Evolutionary conservation across 1,140 invertebrate species (phyloP).

Genomic region (Augochlora pura): DNA sequence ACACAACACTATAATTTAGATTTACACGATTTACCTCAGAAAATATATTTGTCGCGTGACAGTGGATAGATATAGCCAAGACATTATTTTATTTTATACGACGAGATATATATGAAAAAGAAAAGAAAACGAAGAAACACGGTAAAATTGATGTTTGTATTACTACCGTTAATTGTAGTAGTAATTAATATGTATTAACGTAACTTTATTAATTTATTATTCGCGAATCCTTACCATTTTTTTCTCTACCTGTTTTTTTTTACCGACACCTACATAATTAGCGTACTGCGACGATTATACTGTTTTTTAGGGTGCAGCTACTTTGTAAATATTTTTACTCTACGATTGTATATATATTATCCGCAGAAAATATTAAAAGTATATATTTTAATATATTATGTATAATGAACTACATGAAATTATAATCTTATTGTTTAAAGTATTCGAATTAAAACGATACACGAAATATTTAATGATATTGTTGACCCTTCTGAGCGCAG

Average conservation of each 20-base stretch:
- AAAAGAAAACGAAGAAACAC: slow-evolving; percentile 42
- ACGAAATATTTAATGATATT: slow-evolving; percentile 79
- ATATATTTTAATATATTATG: slow-evolving; percentile 80
- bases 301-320: slow-evolving; percentile 73
- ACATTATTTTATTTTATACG: slow-evolving; percentile 60
- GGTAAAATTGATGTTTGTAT: slow-evolving; percentile 59
- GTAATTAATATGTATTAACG: slow-evolving; percentile 54
- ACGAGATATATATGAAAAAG: slow-evolving; percentile 44
- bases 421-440: slow-evolving; percentile 79
- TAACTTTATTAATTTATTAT: slow-evolving; percentile 67
- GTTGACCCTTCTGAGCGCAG: slow-evolving; percentile 76
- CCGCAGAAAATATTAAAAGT: slow-evolving; percentile 74
- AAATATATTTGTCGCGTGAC: slow-evolving; percentile 54
- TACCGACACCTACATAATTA: slow-evolving; percentile 61
- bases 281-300: slow-evolving; percentile 64
- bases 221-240: slow-evolving; percentile 50
- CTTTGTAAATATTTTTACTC: slow-evolving; percentile 71
- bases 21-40: slow-evolving; percentile 70
- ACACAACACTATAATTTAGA: slow-evolving; percentile 69
- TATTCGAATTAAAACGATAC: slow-evolving; percentile 76
- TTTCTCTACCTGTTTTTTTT: slow-evolving; percentile 42
- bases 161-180: slow-evolving; percentile 62
- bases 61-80: slow-evolving; percentile 43
- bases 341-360: slow-evolving; percentile 71
- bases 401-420: slow-evolving; percentile 76